Base-by-base conservation (phyloP, 2,888 invertebrate species). In the Caenorhabditis wallacei region DNA sequence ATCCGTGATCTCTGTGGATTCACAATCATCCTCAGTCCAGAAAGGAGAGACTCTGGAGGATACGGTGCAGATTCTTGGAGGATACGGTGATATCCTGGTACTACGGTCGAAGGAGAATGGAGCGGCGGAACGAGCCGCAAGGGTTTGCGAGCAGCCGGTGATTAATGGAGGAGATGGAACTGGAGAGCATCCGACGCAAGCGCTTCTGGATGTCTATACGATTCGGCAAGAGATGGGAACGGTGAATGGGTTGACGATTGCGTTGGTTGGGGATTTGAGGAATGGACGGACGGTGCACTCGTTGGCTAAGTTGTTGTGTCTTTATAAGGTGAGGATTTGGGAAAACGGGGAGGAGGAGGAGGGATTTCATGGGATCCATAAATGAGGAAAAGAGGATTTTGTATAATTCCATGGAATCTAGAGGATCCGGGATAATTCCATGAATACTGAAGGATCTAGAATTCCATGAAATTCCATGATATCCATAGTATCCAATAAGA, bases 211-310 rank as follows among this genome's bases (percentile, higher is more conserved):
- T 92, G 95, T 98, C 3, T 99, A 98, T 92, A 98, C 99, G 5
- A 99, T 99, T 89, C 94, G 98, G 84, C 97, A 99, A 93, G 98
- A 99, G 94, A 96, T 99, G 83, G 98, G 98, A 88, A 99, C 98
- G 0, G 98, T 99, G 0, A 98, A 99, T 92, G 97, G 97, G 0
- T 94, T 99, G 11, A 97, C 96, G 0, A 97, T 99, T 69, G 98
- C 98, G 0, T 95, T 99, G 95, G 98, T 98, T 22, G 99, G 99
- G 5, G 99, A 99, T 93, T 94, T 99, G 88, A 97, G 97, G 92
- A 96, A 99, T 93, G 98, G 99, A 0, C 94, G 99, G 46, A 99
- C 99, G 1, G 99, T 99, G 0, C 99, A 99, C 93, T 99, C 98
- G 0, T 93, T 99, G 78, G 98, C 98, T 5, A 95, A 96, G 84